Evolutionary conservation across 2,888 invertebrate genomes (phyloP), one percentile per base, ranked within the genome.

Genomic region (Archaeoteleia sp.): DNA sequence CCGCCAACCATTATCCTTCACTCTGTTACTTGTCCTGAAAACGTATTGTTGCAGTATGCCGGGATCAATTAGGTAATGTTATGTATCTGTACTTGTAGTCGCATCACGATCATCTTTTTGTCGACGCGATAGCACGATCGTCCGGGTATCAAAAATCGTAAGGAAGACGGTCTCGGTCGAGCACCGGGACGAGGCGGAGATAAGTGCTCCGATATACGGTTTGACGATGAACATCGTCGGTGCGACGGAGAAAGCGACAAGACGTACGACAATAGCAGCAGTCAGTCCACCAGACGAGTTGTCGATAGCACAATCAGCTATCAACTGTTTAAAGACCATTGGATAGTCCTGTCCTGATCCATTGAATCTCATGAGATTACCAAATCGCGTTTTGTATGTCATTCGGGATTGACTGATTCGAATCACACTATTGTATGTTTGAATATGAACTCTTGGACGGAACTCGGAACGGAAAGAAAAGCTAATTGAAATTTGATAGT

Each of bases 211-310:
- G 54, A 60, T 65, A 46, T 5, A 2, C 3, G 48, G 68, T 57
- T 66, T 48, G 57, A 58, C 60, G 53, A 67, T 62, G 67, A 71
- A 61, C 66, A 54, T 66, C 71, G 68, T 69, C 70, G 48, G 58
- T 63, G 71, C 72, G 67, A 73, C 54, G 66, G 72, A 72, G 68
- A 75, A 70, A 69, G 58, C 66, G 70, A 67, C 70, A 66, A 72
- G 72, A 72, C 72, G 67, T 73, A 69, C 79, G 77, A 75, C 79
- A 81, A 78, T 78, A 81, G 79, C 80, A 82, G 83, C 83, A 84
- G 82, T 84, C 84, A 84, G 80, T 85, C 83, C 84, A 84, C 84
- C 84, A 84, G 84, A 84, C 83, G 80, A 84, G 83, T 84, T 84
- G 79, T 83, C 81, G 78, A 82, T 83, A 81, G 76, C 76, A 73